A percentile compares a stretch with the other conserved stretches of the same genome.
These are phyloP conservation scores for Siphlonurus alternatus DNA, from an alignment of 2,888 invertebrate genomes.

Conservation along the genomic window DNA sequence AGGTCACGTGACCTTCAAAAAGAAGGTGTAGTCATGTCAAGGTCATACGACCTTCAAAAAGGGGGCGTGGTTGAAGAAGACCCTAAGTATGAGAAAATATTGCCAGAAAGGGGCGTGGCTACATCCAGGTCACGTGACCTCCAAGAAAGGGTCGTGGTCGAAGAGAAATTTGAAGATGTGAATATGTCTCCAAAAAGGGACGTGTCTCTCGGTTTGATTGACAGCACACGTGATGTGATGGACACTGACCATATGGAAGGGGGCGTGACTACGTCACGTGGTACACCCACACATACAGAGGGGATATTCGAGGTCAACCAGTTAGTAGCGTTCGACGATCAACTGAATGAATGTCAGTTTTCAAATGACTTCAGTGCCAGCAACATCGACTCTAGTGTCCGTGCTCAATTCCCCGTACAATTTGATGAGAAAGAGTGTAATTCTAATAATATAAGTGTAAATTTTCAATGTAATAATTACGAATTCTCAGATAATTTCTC, in stretches of 20 bases:
- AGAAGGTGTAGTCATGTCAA: constrained; percentile 34
- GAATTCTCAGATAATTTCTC: neutral
- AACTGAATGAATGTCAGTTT: too few relatives aligned
- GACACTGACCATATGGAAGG: too few relatives aligned
- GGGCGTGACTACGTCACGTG: too few relatives aligned
- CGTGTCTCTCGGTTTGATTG: too few relatives aligned
- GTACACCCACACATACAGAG: too few relatives aligned
- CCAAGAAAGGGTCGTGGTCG: constrained; percentile 28
- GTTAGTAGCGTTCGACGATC: too few relatives aligned
- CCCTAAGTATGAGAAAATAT: constrained; percentile 14
- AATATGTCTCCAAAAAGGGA: constrained; percentile 12
- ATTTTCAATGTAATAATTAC: too few relatives aligned
- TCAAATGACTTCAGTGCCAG: too few relatives aligned
- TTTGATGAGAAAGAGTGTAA: neutral
- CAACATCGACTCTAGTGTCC: too few relatives aligned
- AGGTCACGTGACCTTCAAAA: constrained; percentile 12
- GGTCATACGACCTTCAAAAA: constrained; percentile 13
- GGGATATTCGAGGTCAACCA: too few relatives aligned
- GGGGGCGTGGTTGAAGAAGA: constrained; percentile 13
- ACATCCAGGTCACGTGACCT: constrained; percentile 12
- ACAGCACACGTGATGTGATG: too few relatives aligned
- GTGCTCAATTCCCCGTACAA: neutral
- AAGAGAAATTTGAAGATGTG: constrained; percentile 25
- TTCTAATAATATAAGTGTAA: neutral
- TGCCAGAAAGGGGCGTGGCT: constrained; percentile 12